These are phyloP conservation scores for Porites rus DNA, from an alignment of 92 coral and sea anemone genomes.

Conservation along the genomic window DNA sequence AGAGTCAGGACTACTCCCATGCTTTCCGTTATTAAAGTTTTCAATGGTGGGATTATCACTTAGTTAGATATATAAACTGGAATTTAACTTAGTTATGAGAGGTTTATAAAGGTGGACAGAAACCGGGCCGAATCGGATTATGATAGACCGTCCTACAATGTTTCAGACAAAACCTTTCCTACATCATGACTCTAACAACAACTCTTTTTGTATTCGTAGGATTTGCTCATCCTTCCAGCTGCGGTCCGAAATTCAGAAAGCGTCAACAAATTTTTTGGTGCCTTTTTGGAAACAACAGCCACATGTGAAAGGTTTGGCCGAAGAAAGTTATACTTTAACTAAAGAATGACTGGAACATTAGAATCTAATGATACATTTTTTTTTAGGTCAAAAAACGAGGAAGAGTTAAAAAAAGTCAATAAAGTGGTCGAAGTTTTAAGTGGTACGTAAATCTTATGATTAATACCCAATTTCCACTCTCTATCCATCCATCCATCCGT, in stretches of 20 bases:
- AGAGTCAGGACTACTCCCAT: no score
- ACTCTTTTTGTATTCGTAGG: slow-evolving; percentile 2
- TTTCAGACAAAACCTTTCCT: no score
- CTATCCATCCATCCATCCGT: slow-evolving; percentile 17
- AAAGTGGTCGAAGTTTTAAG: slow-evolving; percentile 27
- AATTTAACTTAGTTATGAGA: no score
- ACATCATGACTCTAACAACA: neutral
- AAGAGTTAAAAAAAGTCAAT: slow-evolving; percentile 14
- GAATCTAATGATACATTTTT: neutral
- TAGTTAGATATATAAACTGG: no score
- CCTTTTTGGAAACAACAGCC: neutral
- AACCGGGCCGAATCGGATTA: no score
- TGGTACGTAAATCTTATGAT: slow-evolving; percentile 1
- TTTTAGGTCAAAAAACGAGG: slow-evolving; percentile 22
- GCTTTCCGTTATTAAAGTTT: no score
- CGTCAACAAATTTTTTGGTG: slow-evolving; percentile 24
- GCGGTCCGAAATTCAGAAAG: slow-evolving; percentile 9
- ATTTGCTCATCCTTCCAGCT: slow-evolving; percentile 27
- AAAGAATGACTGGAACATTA: no score
- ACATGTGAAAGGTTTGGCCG: neutral
- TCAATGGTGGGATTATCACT: no score
- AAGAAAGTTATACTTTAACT: no score
- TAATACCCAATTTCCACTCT: neutral
- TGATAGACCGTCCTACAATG: no score
- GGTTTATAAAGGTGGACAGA: no score